These are phyloP conservation scores for Teleogryllus occipitalis DNA, from an alignment of 1,140 invertebrate species.

Conservation along the genomic window DNA sequence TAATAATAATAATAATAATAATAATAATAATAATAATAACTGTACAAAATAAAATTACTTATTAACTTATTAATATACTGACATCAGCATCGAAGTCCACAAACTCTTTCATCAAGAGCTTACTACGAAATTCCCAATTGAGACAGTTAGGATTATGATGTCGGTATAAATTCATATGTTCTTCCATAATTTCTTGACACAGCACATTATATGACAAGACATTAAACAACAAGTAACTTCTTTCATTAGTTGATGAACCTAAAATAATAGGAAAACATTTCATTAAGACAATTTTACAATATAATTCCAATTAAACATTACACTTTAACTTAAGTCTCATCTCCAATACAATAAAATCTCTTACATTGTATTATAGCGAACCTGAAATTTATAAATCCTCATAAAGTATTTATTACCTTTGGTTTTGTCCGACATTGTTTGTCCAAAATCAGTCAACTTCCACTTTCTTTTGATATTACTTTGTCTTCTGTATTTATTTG, in stretches of 20 bases:
- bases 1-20: too few relatives aligned
- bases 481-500: too few relatives aligned
- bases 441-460: too few relatives aligned
- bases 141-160: constrained; percentile 49
- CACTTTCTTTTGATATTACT: too few relatives aligned
- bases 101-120: constrained; percentile 63
- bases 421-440: too few relatives aligned
- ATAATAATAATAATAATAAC: too few relatives aligned
- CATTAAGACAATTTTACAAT: background rate
- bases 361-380: too few relatives aligned
- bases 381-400: too few relatives aligned
- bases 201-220: constrained; percentile 80
- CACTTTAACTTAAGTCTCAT: background rate
- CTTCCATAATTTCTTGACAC: constrained; percentile 68
- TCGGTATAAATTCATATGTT: constrained; percentile 66
- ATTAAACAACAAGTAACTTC: constrained; percentile 5
- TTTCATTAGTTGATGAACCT: background rate
- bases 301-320: background rate
- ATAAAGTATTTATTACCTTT: too few relatives aligned
- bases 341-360: too few relatives aligned
- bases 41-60: background rate
- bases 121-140: constrained; percentile 59
- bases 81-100: constrained; percentile 62
- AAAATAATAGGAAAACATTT: background rate
- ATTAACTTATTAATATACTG: constrained; percentile 30